Evolutionary conservation across 2,888 invertebrate species (phyloP).

Genomic region (Meteorus cinctellus): DNA sequence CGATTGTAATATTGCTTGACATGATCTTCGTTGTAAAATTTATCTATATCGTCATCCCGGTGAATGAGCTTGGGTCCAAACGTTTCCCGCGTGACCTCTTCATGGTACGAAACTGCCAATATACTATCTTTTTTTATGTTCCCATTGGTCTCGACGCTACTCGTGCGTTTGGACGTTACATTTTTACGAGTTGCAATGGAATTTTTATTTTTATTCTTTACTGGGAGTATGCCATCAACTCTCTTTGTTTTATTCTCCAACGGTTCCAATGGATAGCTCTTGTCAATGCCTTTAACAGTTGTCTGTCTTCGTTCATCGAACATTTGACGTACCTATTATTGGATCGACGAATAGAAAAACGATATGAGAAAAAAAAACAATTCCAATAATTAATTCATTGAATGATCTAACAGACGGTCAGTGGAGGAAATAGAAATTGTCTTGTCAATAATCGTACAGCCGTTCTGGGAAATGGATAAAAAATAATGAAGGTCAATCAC

Average conservation of each 20-base stretch:
- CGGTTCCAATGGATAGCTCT: constrained; percentile 87
- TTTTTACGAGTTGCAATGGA: constrained; percentile 67
- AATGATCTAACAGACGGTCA: not conserved
- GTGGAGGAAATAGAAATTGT: not conserved
- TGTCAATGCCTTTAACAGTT: constrained; percentile 81
- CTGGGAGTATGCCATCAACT: constrained; percentile 56
- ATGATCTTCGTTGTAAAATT: constrained; percentile 64
- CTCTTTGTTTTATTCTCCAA: constrained; percentile 76
- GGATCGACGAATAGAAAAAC: constrained; percentile 9
- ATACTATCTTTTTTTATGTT: constrained; percentile 69
- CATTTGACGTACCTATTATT: constrained; percentile 84
- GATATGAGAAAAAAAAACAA: not conserved
- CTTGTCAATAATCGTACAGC: not conserved
- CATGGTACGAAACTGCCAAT: constrained; percentile 69
- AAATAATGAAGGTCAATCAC: constrained; percentile 23
- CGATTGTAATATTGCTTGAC: constrained; percentile 57
- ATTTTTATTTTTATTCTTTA: constrained; percentile 71
- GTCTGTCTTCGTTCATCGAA: constrained; percentile 87
- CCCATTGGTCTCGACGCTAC: constrained; percentile 69
- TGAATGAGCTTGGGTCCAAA: constrained; percentile 69
- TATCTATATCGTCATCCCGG: constrained; percentile 61
- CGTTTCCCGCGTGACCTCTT: constrained; percentile 68
- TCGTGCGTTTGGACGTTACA: constrained; percentile 68
- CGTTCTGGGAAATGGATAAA: constrained; percentile 1
- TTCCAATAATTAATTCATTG: not conserved